Evolutionary conservation across 2,888 invertebrate genomes (phyloP).

Genomic region (Caenorhabditis sulstoni): DNA sequence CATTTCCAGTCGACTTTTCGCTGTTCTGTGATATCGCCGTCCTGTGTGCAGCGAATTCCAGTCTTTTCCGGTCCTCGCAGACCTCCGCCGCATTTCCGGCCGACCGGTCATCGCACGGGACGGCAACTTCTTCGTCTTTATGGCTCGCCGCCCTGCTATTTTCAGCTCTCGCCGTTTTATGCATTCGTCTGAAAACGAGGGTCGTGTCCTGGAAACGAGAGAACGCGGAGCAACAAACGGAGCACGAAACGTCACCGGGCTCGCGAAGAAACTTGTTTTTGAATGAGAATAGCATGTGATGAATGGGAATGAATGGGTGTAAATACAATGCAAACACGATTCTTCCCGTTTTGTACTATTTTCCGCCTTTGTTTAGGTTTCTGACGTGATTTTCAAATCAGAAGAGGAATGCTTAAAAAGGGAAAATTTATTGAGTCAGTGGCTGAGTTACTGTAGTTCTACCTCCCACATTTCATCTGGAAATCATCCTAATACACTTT

Average conservation of each 20-base stretch:
- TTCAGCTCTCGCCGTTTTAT: conserved; percentile 30
- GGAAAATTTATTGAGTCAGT: neutral
- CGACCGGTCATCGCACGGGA: neutral
- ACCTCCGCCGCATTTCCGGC: neutral
- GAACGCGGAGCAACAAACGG: conserved; percentile 14
- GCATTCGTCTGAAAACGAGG: conserved; percentile 35
- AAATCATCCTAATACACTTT: too few relatives aligned
- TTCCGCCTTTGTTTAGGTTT: neutral
- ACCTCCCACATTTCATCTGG: too few relatives aligned
- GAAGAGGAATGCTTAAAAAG: neutral
- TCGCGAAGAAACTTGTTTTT: neutral
- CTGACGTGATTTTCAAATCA: neutral
- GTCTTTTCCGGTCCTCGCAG: too few relatives aligned
- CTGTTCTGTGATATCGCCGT: too few relatives aligned
- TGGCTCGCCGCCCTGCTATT: conserved; percentile 20
- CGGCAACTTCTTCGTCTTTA: conserved; percentile 4
- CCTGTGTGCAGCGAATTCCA: too few relatives aligned
- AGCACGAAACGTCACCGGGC: conserved; percentile 5
- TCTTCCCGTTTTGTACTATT: neutral
- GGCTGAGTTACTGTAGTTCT: neutral
- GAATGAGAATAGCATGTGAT: neutral
- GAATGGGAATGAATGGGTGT: neutral
- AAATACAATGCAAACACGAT: neutral
- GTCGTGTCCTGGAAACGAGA: conserved; percentile 36
- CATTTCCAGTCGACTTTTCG: too few relatives aligned